phyloP scores from a whole-genome alignment of 1,140 invertebrate species.

The Polypedilum vanderplanki region DNA sequence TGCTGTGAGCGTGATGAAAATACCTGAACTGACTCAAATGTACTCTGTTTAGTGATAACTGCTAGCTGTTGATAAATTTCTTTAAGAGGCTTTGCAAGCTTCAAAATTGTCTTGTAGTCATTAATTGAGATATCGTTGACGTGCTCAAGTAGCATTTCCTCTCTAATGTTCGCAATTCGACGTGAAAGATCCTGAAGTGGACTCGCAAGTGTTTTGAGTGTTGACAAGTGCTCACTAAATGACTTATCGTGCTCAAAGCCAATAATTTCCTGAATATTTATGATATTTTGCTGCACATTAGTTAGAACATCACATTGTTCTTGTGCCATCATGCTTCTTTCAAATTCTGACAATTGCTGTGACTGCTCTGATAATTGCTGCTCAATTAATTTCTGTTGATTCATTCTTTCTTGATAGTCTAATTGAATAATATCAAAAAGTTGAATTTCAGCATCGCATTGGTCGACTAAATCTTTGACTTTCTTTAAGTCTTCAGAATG shows the following conservation, averaged over 20 bases:
- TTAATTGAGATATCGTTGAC: constrained; percentile 35
- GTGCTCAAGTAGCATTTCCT: constrained; percentile 42
- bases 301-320: not conserved
- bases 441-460: constrained; percentile 25
- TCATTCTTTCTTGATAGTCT: not conserved
- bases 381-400: not conserved
- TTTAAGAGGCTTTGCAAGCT: constrained; percentile 36
- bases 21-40: constrained; percentile 37
- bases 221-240: constrained; percentile 33
- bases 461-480: not conserved
- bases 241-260: not conserved
- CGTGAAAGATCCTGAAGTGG: constrained; percentile 46
- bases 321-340: not conserved
- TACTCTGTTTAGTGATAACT: constrained; percentile 38
- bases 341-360: not conserved
- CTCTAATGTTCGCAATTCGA: constrained; percentile 42
- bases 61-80: constrained; percentile 41
- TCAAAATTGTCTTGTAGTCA: constrained; percentile 35
- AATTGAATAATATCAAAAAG: not conserved
- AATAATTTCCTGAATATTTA: constrained; percentile 12
- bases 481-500: not conserved
- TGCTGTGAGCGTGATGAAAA: constrained; percentile 32
- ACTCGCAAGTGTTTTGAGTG: constrained; percentile 43
- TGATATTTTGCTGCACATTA: constrained; percentile 8
- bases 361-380: constrained; percentile 7